phyloP scores from a whole-genome alignment of 92 coral and sea anemone genomes.

The Zoanthus sansibaricus region DNA sequence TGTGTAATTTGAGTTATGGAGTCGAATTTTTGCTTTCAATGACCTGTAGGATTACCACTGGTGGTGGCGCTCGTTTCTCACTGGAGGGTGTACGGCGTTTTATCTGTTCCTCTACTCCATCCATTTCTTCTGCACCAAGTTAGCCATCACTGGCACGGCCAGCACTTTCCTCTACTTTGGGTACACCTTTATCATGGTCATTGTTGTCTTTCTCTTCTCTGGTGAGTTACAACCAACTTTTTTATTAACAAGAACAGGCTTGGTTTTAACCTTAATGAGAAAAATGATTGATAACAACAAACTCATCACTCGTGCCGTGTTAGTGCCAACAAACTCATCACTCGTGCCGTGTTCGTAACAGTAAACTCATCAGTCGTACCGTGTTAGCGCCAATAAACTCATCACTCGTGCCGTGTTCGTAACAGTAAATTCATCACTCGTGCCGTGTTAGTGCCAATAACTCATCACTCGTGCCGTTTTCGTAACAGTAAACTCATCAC shows the following conservation, averaged over 20 bases:
- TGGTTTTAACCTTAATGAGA: too few species aligned
- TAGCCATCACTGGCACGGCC: constrained; percentile 90
- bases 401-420: not conserved
- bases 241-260: not conserved
- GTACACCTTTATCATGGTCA: constrained; percentile 92
- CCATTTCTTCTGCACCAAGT: constrained; percentile 93
- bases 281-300: too few species aligned
- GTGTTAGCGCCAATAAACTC: not conserved
- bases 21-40: not conserved
- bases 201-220: constrained; percentile 90
- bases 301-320: not conserved
- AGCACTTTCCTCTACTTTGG: constrained; percentile 96
- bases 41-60: constrained; percentile 89
- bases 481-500: too few species aligned
- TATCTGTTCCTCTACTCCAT: constrained; percentile 94
- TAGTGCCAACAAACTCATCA: not conserved
- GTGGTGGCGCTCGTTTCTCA: constrained; percentile 99
- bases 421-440: not conserved
- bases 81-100: constrained; percentile 96
- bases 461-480: not conserved
- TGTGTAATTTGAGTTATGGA: not conserved
- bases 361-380: not conserved
- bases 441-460: not conserved
- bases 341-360: not conserved
- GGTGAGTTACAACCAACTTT: constrained; percentile 57